Conservation (phyloP, 2,797 vertebrate species). For the Dallia pectoralis region DNA sequence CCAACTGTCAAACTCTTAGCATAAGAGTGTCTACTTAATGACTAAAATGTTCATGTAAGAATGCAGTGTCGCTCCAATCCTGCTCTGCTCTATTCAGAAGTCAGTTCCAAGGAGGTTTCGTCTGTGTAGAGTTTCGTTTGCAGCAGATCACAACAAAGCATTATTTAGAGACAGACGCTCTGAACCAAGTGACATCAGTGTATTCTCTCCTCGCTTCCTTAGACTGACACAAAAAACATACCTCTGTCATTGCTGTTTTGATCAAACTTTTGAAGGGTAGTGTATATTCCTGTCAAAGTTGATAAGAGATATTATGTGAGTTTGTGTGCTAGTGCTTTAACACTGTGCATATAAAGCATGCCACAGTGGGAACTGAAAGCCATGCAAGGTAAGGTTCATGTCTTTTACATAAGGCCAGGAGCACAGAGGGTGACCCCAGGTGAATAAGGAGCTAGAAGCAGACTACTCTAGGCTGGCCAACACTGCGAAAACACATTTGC, state of each 20-base stretch:
- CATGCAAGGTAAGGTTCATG: constrained; percentile 15
- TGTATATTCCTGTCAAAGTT: not conserved
- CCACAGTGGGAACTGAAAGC: not conserved
- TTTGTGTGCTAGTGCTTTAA: not conserved
- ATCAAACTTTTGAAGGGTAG: too few relatives aligned
- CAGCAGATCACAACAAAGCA: not conserved
- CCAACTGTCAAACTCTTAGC: too few relatives aligned
- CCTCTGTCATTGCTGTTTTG: constrained; percentile 4
- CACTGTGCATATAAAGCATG: constrained; percentile 4
- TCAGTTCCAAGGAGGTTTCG: not conserved
- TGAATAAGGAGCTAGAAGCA: not conserved
- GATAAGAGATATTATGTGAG: not conserved
- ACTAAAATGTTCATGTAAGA: too few relatives aligned
- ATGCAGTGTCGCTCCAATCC: not conserved
- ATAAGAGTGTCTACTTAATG: too few relatives aligned
- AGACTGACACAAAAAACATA: constrained; percentile 5
- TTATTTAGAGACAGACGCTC: not conserved
- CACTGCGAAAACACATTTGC: constrained; percentile 20
- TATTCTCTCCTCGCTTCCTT: not conserved
- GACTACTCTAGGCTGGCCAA: constrained; percentile 1
- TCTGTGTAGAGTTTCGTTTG: too few relatives aligned
- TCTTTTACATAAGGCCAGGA: constrained; percentile 39
- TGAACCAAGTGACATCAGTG: constrained; percentile 10
- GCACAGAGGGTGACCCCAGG: not conserved
- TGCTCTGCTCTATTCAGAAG: not conserved